phyloP scores from a whole-genome alignment of 2,113 vertebrate genomes.

The Xenotilapia caudafasciata region DNA sequence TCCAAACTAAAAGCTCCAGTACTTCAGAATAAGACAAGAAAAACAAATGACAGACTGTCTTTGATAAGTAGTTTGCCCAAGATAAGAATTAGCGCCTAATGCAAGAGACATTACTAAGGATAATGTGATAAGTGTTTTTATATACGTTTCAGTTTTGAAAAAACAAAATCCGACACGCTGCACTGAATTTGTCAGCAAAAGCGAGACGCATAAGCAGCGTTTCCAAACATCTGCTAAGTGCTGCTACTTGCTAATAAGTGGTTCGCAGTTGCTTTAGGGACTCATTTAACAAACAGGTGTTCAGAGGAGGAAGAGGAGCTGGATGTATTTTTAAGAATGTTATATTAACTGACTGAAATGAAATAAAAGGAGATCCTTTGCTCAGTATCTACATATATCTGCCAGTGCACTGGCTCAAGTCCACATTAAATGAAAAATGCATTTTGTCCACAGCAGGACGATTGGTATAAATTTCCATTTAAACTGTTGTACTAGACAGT shows the following conservation, averaged over 20 bases:
- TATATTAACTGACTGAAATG: background rate
- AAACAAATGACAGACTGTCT: background rate
- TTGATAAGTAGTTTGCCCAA: background rate
- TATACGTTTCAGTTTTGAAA: background rate
- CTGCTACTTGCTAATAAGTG: constrained; percentile 1
- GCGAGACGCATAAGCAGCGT: background rate
- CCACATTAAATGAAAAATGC: background rate
- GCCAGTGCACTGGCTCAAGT: background rate
- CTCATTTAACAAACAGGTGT: constrained; percentile 27
- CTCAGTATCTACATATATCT: background rate
- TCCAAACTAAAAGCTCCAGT: background rate
- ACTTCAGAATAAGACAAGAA: background rate
- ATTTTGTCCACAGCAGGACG: background rate
- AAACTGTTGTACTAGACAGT: background rate
- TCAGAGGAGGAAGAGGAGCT: background rate
- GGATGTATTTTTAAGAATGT: background rate
- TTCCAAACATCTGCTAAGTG: constrained; percentile 25
- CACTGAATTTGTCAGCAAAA: background rate
- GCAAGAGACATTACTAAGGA: background rate
- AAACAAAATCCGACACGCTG: background rate
- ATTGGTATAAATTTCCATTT: constrained; percentile 6
- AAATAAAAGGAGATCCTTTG: background rate
- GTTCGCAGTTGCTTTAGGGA: background rate
- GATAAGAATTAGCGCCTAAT: background rate
- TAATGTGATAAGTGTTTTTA: background rate